phyloP scores from a whole-genome alignment of 2,888 invertebrate species.

The Himalopsyche japonica region DNA sequence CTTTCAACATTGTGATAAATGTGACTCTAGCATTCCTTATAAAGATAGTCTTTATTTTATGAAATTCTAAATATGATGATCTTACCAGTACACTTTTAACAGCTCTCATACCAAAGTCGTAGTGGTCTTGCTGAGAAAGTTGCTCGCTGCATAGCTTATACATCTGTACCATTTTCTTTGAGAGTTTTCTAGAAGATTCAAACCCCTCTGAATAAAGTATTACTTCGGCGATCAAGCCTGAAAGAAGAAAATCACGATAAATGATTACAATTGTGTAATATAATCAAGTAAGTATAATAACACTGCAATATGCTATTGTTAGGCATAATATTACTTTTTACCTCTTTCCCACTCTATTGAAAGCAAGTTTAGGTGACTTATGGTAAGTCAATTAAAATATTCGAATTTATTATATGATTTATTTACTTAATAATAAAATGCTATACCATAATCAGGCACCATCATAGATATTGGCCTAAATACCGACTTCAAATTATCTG shows the following conservation, averaged over 20 bases:
- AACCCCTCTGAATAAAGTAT: conserved; percentile 84
- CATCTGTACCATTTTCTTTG: conserved; percentile 82
- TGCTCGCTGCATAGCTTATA: conserved; percentile 84
- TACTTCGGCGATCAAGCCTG: conserved; percentile 81
- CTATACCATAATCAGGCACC: conserved; percentile 84
- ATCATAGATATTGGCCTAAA: conserved; percentile 92
- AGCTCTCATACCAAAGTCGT: conserved; percentile 90
- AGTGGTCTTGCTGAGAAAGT: conserved; percentile 82
- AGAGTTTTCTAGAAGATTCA: conserved; percentile 71
- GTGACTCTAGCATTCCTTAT: no score
- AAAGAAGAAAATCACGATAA: conserved; percentile 34
- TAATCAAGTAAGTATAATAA: no score
- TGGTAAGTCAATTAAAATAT: no score
- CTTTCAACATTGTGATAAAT: no score
- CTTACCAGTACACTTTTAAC: conserved; percentile 81
- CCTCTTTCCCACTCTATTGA: no score
- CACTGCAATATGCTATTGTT: no score
- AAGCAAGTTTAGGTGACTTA: no score
- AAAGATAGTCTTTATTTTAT: neutral
- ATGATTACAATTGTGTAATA: neutral
- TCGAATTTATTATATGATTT: no score
- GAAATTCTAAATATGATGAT: neutral
- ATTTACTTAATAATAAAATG: no score
- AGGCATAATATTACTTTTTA: no score
- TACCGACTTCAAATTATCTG: conserved; percentile 82